Conservation (phyloP, 2,113 vertebrate species). For the Empidonax traillii region DNA sequence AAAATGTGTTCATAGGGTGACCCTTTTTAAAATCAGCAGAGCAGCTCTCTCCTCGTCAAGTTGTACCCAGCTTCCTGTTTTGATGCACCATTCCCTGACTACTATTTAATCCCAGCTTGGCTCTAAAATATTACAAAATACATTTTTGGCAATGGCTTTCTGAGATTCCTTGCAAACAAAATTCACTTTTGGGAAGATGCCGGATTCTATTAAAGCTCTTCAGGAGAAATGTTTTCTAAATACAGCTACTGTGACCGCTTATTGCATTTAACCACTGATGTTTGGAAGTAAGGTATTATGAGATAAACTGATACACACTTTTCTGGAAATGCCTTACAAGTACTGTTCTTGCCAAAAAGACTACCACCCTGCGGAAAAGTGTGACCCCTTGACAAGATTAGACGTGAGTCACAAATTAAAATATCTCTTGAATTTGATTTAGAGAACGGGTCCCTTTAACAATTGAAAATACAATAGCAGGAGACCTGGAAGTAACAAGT, state of each 20-base stretch:
- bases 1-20: background rate
- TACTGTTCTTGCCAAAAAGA: background rate
- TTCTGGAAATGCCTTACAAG: background rate
- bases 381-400: background rate
- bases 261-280: background rate
- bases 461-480: background rate
- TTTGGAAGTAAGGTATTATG: background rate
- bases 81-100: background rate
- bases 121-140: slow-evolving; percentile 33
- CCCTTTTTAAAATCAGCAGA: background rate
- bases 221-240: background rate
- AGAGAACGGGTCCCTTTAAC: background rate
- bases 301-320: background rate
- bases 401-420: background rate
- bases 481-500: background rate
- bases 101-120: slow-evolving; percentile 12
- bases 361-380: accelerated
- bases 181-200: background rate
- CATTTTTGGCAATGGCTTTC: slow-evolving; percentile 18
- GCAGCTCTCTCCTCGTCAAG: background rate
- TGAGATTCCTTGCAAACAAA: slow-evolving; percentile 10
- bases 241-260: background rate
- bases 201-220: background rate
- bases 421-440: background rate
- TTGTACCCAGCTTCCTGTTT: slow-evolving; percentile 46